phyloP scores from a whole-genome alignment of 2,113 vertebrate genomes.

The Carassius carassius region DNA sequence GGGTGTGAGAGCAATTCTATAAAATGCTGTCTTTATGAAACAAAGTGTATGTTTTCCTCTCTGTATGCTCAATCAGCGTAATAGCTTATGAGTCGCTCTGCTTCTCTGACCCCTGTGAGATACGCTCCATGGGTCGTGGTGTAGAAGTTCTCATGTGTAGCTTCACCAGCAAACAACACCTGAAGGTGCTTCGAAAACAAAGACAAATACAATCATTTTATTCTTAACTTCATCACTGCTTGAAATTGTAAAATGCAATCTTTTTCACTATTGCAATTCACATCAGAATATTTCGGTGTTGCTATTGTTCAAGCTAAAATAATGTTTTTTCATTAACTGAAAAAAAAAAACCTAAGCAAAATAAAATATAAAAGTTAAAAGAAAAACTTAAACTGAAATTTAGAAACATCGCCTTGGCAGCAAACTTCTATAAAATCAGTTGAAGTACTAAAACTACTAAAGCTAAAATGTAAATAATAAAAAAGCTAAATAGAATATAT shows the following conservation, averaged over 20 bases:
- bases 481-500: no score
- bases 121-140: conserved; percentile 69
- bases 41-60: background rate
- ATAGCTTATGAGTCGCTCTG: conserved; percentile 54
- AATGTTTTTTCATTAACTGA: no score
- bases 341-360: no score
- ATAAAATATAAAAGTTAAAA: no score
- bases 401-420: no score
- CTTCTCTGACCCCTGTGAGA: conserved; percentile 60
- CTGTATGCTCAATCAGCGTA: conserved; percentile 28
- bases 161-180: conserved; percentile 70
- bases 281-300: background rate
- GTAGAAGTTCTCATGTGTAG: conserved; percentile 66
- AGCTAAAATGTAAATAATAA: no score
- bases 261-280: background rate
- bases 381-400: no score
- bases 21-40: background rate
- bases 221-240: background rate
- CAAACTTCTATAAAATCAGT: no score
- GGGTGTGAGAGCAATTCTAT: background rate
- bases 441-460: no score
- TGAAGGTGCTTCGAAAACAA: conserved; percentile 59
- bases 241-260: background rate
- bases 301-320: no score
- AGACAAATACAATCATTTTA: background rate